Evolutionary conservation across 2,113 vertebrate genomes (phyloP), one percentile per base, ranked within the genome.

Genomic region (Erythrolamprus reginae): DNA sequence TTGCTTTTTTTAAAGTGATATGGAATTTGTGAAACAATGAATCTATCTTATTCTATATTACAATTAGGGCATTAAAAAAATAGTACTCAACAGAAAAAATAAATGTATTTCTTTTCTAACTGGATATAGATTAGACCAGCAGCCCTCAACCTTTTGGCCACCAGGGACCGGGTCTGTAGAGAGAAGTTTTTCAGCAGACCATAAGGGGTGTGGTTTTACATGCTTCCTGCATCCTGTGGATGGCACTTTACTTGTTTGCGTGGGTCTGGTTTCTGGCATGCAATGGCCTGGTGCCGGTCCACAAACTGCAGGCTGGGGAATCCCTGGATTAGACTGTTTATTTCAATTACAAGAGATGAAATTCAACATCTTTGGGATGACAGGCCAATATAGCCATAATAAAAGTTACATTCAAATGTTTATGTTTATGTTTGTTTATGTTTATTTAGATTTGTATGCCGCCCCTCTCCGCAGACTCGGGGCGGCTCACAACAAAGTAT

Each of bases 231-330:
- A 58, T 26, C 9, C 24, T 58, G 9, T 9, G 24, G 24, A 58
- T 58, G 9, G 56, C 24, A 58, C 1, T 58, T 58, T 2, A 58
- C 24, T 58, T 26, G 8, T 26, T 26, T 58, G 24, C 9, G 9
- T 26, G 56, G 56, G 56, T 7, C 8, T 1, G 9, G 8, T 58
- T 58, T 26, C 8, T 58, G 56, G 56, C 24, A 58, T 58, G 56
- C 24, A 26, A 9, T 24, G 24, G 55, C 24, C 55, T 7, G 2
- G 8, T 56, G 23, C 55, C 8, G 7, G 23, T 56, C 55, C 24
- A 58, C 0, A 0, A 24, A 58, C 3, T 10, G 0, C 24, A 58
- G 9, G 9, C 10, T 26, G 24, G 24, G 3, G 24, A 65, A 65
- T 17, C 12, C 28, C 5, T 65, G 61, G 6, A 19, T 38, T 38